These are phyloP conservation scores for Adineta ricciae DNA, from an alignment of 2,888 invertebrate species.

Conservation along the genomic window DNA sequence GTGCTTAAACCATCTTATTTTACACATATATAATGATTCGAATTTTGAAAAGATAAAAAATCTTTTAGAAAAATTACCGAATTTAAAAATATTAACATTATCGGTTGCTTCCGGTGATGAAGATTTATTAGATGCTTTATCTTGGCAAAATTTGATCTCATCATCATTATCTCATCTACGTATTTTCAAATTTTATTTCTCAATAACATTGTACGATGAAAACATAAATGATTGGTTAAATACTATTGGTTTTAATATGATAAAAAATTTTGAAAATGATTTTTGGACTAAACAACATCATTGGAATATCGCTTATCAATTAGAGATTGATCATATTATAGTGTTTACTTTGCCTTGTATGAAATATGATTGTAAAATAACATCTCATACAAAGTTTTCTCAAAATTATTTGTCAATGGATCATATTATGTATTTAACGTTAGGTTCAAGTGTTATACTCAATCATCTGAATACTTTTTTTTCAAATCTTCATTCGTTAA, in stretches of 20 bases:
- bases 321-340: background rate
- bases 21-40: background rate
- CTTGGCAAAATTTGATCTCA: background rate
- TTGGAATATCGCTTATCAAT: background rate
- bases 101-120: rapidly evolving
- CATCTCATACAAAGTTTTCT: background rate
- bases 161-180: background rate
- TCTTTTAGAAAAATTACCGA: background rate
- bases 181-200: background rate
- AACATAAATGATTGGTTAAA: background rate
- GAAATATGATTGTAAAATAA: background rate
- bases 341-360: background rate
- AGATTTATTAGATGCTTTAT: background rate
- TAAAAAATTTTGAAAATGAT: background rate
- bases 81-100: background rate
- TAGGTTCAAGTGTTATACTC: too few species aligned
- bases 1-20: background rate
- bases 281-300: background rate
- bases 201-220: too few species aligned
- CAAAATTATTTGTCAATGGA: too few species aligned
- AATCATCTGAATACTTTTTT: too few species aligned
- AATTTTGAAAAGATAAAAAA: background rate
- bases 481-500: too few species aligned
- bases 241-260: background rate
- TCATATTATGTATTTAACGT: too few species aligned